Evolutionary conservation across 1,140 invertebrate genomes (phyloP), one percentile per base, ranked within the genome.

Genomic region (Papilio machaon): DNA sequence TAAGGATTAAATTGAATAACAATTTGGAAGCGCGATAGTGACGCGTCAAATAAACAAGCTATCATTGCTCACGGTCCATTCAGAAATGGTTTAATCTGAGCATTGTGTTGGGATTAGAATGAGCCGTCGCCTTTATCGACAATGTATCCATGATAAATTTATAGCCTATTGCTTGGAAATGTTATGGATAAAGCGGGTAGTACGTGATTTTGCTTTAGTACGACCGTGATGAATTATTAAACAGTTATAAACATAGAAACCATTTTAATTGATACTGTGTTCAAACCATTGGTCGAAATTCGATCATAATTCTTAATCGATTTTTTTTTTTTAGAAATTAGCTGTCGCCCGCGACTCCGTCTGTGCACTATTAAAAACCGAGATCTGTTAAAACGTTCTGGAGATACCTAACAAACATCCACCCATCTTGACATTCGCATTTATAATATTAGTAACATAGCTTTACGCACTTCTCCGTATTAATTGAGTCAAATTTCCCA

Each of bases 61-160:
- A 52, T 52, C n/a, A 19, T 30, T 52, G 47, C 47, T 23, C 43
- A 30, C 19, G 23, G 73, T 76, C 46, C 74, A 76, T 76, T 76
- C 74, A 70, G 74, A 52, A 23, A 9, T n/a, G 19, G 47, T 76
- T 52, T 70, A 70, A 70, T 70, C 64, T 70, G 64, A 76, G 23
- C 74, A 76, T 76, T 76, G 74, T 76, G 64, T 70, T 6, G 30
- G 64, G 30, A 76, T 76, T 76, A 49, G 74, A 47, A 76, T 76
- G 35, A 76, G n/a, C 74, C 43, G 46, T 52, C 46, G 46, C 74
- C 73, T 75, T 75, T 76, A 76, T 52, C 74, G 74, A 52, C 19
- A 76, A 52, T 76, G 74, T 76, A 76, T 76, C 46, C 46, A 19
- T 76, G 47, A 76, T 76, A 76, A 76, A 75, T 75, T 47, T 75